These are phyloP conservation scores for Zelleria hepariella DNA, from an alignment of 2,888 invertebrate species.

Conservation along the genomic window DNA sequence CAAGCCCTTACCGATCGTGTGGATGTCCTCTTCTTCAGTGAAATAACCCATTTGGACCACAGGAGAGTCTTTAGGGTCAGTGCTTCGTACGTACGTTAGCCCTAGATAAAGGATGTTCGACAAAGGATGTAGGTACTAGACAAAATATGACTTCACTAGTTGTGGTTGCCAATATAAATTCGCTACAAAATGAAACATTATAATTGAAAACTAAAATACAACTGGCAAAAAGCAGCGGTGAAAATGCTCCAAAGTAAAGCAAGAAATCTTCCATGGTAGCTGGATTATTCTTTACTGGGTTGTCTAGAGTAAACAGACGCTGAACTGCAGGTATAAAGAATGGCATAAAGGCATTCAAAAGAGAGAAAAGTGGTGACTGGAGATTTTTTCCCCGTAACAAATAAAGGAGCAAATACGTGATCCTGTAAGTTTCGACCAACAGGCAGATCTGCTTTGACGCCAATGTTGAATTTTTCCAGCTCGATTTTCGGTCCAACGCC, in stretches of 20 bases:
- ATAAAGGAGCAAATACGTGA: slow-evolving; percentile 23
- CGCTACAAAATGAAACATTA: not conserved
- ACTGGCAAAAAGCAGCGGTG: not conserved
- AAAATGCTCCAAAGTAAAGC: not conserved
- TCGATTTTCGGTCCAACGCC: slow-evolving; percentile 46
- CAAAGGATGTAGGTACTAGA: slow-evolving; percentile 20
- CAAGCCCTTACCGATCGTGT: slow-evolving; percentile 36
- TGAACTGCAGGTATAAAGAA: not conserved
- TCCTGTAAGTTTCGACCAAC: slow-evolving; percentile 55
- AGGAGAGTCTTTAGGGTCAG: slow-evolving; percentile 64
- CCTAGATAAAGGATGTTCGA: slow-evolving; percentile 43
- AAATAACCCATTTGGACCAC: slow-evolving; percentile 71
- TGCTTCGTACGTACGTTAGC: slow-evolving; percentile 65
- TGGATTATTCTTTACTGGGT: not conserved
- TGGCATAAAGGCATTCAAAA: not conserved
- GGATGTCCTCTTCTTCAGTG: slow-evolving; percentile 52
- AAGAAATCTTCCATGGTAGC: not conserved
- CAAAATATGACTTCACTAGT: slow-evolving; percentile 8
- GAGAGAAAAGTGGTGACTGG: not conserved
- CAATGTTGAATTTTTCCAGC: slow-evolving; percentile 28
- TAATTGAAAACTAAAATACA: not conserved
- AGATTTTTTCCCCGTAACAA: not conserved
- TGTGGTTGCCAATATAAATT: not conserved
- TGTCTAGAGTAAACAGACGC: not conserved
- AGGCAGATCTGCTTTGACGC: slow-evolving; percentile 31